Percentiles rank a stretch among this genome's conserved stretches.
These are phyloP conservation scores for Orthonevra nobilis DNA, from an alignment of 2,888 invertebrate genomes.

Conservation along the genomic window DNA sequence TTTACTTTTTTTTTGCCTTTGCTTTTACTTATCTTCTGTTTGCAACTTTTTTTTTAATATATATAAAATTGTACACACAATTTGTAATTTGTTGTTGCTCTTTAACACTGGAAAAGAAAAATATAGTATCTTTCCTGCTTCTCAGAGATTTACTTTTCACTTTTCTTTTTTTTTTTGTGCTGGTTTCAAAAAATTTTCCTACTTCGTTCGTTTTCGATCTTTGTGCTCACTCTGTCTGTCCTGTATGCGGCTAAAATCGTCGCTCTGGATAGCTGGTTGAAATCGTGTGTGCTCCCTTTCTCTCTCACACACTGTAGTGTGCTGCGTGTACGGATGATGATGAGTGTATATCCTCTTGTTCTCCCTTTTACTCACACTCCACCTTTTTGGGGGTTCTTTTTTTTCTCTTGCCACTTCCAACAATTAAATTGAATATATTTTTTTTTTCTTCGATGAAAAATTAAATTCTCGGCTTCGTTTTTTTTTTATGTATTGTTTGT, in stretches of 20 bases:
- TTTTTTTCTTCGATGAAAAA: conserved; percentile 52
- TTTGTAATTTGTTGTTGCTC: conserved; percentile 67
- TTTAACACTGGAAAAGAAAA: conserved; percentile 45
- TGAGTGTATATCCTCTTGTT: conserved; percentile 58
- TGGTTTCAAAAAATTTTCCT: conserved; percentile 66
- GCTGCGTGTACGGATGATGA: conserved; percentile 43
- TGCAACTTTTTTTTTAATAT: too few relatives aligned
- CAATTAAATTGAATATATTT: conserved; percentile 62
- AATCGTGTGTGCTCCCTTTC: conserved; percentile 31
- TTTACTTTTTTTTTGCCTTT: too few relatives aligned
- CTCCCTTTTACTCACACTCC: conserved; percentile 63
- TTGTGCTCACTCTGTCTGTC: conserved; percentile 70
- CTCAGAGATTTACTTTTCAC: conserved; percentile 58
- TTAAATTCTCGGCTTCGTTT: conserved; percentile 37
- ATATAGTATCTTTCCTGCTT: conserved; percentile 61
- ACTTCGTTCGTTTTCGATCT: conserved; percentile 71
- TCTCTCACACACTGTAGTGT: conserved; percentile 35
- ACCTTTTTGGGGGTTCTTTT: conserved; percentile 57
- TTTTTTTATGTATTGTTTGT: too few relatives aligned
- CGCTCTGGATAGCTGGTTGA: conserved; percentile 34
- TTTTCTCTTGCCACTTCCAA: conserved; percentile 61
- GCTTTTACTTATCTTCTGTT: too few relatives aligned
- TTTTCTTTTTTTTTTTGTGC: conserved; percentile 56
- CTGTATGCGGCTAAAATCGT: conserved; percentile 52
- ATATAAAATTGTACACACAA: conserved; percentile 68